A percentile compares a stretch with the other conserved stretches of the same genome.
Evolutionary conservation across 23 tunicate genomes (phyloP).

Genomic region (Ascidia mentula): DNA sequence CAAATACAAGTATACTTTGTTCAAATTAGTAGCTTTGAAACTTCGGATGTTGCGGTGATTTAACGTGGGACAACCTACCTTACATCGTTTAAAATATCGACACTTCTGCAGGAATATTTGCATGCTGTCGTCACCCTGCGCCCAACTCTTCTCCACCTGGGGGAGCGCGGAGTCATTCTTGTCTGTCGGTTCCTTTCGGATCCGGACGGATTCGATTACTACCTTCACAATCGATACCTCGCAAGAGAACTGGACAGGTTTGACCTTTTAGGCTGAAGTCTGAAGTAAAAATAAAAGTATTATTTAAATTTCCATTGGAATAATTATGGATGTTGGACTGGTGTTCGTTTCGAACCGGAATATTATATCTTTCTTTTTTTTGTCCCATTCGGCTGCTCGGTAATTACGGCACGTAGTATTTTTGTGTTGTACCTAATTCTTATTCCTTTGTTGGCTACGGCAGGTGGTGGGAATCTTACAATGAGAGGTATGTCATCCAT

Average conservation of each 20-base stretch:
- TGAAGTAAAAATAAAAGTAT: too few relatives aligned
- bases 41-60: too few relatives aligned
- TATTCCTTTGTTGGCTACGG: neutral
- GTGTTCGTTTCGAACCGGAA: too few relatives aligned
- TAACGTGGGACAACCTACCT: too few relatives aligned
- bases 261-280: neutral
- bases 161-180: conserved; percentile 75
- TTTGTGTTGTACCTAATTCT: too few relatives aligned
- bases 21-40: too few relatives aligned
- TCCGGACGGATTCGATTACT: conserved; percentile 80
- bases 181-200: conserved; percentile 79
- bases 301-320: too few relatives aligned
- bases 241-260: conserved; percentile 64
- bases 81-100: neutral
- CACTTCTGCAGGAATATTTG: conserved; percentile 47
- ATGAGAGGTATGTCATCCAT: conserved; percentile 66
- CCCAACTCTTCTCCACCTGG: conserved; percentile 73
- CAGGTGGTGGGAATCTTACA: conserved; percentile 77
- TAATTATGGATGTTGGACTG: too few relatives aligned
- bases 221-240: conserved; percentile 61
- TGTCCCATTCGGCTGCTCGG: too few relatives aligned
- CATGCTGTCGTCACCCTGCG: conserved; percentile 57
- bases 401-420: too few relatives aligned
- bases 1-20: too few relatives aligned
- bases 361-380: too few relatives aligned